A percentile compares a stretch with the other conserved stretches of the same genome.
Conservation (phyloP, 2,113 vertebrate genomes). For the Chloebia gouldiae region DNA sequence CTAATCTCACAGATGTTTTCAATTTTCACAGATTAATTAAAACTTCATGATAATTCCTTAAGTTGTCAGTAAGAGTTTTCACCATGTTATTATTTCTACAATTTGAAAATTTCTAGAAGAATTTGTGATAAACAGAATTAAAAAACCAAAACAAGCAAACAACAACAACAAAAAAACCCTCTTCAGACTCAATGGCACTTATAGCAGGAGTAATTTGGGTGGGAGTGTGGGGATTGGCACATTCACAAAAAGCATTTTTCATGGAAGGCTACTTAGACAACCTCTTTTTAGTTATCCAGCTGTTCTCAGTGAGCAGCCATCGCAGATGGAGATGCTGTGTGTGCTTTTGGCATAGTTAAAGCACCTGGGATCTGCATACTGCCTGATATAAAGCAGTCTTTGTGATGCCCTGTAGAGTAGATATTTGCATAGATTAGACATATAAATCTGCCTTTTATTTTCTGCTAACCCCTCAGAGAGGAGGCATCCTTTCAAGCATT, state of each 20-base stretch:
- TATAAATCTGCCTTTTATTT: constrained; percentile 70
- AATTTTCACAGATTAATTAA: background rate
- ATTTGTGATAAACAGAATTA: background rate
- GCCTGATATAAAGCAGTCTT: constrained; percentile 56
- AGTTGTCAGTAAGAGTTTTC: background rate
- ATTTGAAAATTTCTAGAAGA: background rate
- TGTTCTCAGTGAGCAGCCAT: constrained; percentile 23
- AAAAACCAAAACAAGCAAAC: background rate
- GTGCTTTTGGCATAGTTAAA: constrained; percentile 38
- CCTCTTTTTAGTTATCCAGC: constrained; percentile 23
- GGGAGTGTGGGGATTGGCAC: background rate
- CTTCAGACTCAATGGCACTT: background rate
- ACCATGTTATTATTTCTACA: background rate
- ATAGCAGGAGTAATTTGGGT: constrained; percentile 12
- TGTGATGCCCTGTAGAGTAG: constrained; percentile 58
- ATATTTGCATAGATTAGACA: constrained; percentile 71
- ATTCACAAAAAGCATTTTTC: constrained; percentile 23
- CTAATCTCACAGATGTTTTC: background rate
- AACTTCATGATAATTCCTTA: background rate
- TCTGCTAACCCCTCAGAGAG: constrained; percentile 33
- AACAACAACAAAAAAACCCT: background rate
- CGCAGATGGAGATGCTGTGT: constrained; percentile 30
- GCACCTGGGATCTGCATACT: constrained; percentile 56
- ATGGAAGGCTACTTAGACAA: constrained; percentile 9
- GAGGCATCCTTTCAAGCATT: constrained; percentile 51